These are phyloP conservation scores for Oenanthe melanoleuca DNA, from an alignment of 2,113 vertebrate species.

Conservation along the genomic window DNA sequence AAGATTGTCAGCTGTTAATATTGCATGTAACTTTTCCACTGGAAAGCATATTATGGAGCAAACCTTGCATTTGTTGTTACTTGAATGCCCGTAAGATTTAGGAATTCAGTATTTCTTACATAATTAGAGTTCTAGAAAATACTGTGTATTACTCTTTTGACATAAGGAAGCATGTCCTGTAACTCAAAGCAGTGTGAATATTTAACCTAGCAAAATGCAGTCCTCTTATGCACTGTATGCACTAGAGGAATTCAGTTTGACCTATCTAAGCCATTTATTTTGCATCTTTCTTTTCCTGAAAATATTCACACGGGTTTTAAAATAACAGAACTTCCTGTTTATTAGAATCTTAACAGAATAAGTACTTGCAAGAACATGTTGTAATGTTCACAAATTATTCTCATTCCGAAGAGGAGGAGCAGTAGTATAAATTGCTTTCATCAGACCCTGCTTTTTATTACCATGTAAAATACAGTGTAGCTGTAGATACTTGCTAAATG, in stretches of 20 bases:
- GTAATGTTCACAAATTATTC: background rate
- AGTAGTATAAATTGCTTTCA: background rate
- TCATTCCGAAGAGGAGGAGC: background rate
- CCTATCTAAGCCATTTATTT: background rate
- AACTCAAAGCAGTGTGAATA: background rate
- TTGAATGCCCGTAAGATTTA: background rate
- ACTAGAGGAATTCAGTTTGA: background rate
- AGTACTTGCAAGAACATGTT: background rate
- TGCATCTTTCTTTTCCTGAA: background rate
- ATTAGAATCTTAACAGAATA: background rate
- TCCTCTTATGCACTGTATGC: fast-evolving
- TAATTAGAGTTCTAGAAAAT: background rate
- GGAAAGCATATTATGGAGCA: background rate
- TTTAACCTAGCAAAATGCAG: background rate
- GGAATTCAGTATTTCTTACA: background rate
- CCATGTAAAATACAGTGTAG: fast-evolving
- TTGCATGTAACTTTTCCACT: background rate
- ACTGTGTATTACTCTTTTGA: background rate
- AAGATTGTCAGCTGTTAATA: background rate
- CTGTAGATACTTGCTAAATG: fast-evolving
- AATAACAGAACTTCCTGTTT: background rate
- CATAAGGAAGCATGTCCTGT: background rate
- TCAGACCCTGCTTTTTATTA: background rate
- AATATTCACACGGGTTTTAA: background rate
- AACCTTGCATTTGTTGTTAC: background rate